Percentiles rank a stretch among this genome's conserved stretches.
Evolutionary conservation across 2,888 invertebrate genomes (phyloP).

Genomic region (Acronicta aceris): DNA sequence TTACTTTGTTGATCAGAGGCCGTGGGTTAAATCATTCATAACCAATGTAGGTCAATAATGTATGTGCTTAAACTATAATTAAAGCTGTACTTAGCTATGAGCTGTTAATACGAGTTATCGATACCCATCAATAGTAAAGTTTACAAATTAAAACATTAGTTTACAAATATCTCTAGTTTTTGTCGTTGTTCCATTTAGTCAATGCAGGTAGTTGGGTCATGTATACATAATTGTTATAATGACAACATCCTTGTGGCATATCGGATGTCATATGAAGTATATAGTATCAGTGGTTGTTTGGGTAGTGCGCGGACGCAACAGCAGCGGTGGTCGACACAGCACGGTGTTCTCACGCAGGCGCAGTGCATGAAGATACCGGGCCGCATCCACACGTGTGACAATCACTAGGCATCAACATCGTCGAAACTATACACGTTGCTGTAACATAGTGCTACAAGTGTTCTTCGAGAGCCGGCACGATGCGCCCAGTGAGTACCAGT

Average conservation of each 20-base stretch:
- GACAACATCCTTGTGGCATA: conserved; percentile 46
- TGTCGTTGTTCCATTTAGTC: conserved; percentile 5
- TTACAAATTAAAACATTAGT: conserved; percentile 13
- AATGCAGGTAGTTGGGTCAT: conserved; percentile 15
- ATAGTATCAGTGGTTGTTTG: conserved; percentile 70
- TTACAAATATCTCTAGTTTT: conserved; percentile 37
- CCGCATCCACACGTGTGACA: conserved; percentile 68
- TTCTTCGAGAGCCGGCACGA: conserved; percentile 69
- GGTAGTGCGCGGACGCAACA: conserved; percentile 54
- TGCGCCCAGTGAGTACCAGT: conserved; percentile 83
- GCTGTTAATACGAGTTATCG: conserved; percentile 4
- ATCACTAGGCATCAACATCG: conserved; percentile 38
- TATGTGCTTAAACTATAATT: background rate
- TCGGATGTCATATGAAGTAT: conserved; percentile 41
- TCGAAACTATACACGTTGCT: conserved; percentile 47
- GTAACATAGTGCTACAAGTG: conserved; percentile 61
- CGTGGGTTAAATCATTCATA: conserved; percentile 29
- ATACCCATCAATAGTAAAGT: conserved; percentile 6
- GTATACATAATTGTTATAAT: conserved; percentile 26
- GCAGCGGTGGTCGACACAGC: conserved; percentile 53
- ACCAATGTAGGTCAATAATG: background rate
- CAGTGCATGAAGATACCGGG: conserved; percentile 70
- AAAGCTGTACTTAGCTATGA: background rate
- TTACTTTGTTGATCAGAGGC: conserved; percentile 40
- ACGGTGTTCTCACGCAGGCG: conserved; percentile 69